Percentiles rank a stretch among this genome's conserved stretches.
These are phyloP conservation scores for Tinea pellionella DNA, from an alignment of 2,888 invertebrate species.

Conservation along the genomic window DNA sequence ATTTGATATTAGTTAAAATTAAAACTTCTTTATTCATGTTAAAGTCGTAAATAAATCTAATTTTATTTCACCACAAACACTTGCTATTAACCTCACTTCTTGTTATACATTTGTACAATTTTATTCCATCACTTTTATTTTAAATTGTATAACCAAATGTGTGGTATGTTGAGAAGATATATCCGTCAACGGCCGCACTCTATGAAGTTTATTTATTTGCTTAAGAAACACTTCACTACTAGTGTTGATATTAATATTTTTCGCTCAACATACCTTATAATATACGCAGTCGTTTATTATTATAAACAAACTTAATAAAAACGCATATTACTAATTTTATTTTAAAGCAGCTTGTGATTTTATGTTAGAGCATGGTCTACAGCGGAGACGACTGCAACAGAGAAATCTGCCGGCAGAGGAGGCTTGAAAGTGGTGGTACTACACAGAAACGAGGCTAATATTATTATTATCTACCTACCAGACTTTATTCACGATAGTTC, in stretches of 20 bases:
- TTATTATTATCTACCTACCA: too few relatives aligned
- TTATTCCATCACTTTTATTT: background rate
- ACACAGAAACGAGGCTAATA: too few relatives aligned
- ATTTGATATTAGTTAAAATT: background rate
- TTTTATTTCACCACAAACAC: slow-evolving; percentile 4
- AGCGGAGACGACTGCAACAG: too few relatives aligned
- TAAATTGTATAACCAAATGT: background rate
- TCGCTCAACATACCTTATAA: slow-evolving; percentile 10
- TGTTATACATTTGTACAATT: background rate
- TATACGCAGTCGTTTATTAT: background rate
- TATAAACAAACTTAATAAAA: background rate
- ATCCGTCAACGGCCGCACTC: slow-evolving; percentile 25
- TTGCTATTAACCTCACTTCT: background rate
- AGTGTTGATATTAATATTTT: slow-evolving; percentile 22
- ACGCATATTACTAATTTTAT: background rate
- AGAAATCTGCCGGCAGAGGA: too few relatives aligned
- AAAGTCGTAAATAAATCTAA: background rate
- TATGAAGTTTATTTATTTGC: slow-evolving; percentile 29
- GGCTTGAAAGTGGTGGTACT: too few relatives aligned
- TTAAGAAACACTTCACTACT: slow-evolving; percentile 21
- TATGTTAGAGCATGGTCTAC: too few relatives aligned
- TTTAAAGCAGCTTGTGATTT: too few relatives aligned
- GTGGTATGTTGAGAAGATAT: slow-evolving; percentile 20
- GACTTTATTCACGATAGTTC: too few relatives aligned
- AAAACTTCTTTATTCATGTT: background rate